phyloP scores from a whole-genome alignment of 2,113 vertebrate species.

The Myrmophylax atrothorax region DNA sequence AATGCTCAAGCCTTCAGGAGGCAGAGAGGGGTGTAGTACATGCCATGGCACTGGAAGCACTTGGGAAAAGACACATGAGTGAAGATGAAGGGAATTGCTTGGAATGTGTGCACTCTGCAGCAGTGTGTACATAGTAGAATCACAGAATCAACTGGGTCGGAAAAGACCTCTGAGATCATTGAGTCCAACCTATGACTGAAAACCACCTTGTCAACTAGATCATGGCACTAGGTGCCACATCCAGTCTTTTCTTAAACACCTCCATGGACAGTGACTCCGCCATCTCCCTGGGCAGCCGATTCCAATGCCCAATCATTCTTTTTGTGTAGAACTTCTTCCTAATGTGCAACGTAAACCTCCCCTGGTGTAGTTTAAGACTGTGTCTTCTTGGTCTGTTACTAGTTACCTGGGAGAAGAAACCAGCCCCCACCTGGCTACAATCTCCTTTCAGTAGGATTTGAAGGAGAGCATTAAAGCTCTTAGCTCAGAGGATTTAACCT shows the following conservation, averaged over 20 bases:
- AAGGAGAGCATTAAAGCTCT: background rate
- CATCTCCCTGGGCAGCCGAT: background rate
- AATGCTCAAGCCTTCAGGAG: background rate
- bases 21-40: accelerated
- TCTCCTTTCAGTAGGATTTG: background rate
- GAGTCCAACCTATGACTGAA: background rate
- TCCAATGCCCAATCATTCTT: background rate
- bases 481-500: background rate
- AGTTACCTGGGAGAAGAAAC: background rate
- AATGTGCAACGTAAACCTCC: background rate
- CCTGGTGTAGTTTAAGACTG: background rate
- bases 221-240: background rate
- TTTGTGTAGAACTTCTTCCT: background rate
- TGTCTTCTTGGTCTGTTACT: background rate
- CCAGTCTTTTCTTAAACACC: background rate
- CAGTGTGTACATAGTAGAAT: background rate
- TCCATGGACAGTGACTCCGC: background rate
- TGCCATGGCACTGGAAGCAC: background rate
- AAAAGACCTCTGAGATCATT: background rate
- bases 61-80: accelerated
- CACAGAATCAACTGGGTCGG: background rate
- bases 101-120: accelerated
- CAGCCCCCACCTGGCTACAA: background rate
- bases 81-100: background rate
- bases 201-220: background rate